A percentile compares a stretch with the other conserved stretches of the same genome.
phyloP scores from a whole-genome alignment of 2,113 vertebrate genomes.

The Canis aureus region DNA sequence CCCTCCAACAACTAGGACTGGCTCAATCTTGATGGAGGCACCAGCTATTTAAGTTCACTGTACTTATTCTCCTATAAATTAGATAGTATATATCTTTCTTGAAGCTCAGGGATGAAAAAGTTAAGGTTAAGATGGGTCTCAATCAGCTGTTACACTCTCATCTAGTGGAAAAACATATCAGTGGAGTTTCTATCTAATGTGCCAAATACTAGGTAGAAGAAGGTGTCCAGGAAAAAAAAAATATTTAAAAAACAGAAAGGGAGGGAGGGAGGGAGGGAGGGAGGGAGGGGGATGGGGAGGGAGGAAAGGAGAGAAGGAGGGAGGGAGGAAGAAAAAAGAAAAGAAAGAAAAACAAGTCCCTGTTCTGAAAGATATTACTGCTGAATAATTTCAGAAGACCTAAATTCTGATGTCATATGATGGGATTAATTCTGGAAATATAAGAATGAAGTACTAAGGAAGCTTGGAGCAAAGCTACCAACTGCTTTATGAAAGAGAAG shows the following conservation, averaged over 20 bases:
- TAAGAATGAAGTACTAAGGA: not conserved
- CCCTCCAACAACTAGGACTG: not conserved
- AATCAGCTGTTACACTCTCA: not conserved
- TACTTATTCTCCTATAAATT: not conserved
- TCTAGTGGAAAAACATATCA: not conserved
- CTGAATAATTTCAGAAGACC: not conserved
- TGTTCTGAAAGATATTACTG: not conserved
- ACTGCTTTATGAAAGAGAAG: not conserved
- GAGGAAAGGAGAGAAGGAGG: no score
- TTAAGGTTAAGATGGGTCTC: not conserved
- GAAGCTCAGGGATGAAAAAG: not conserved
- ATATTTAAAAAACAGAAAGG: rapidly evolving
- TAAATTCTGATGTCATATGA: not conserved
- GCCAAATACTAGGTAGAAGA: not conserved
- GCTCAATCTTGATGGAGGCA: not conserved
- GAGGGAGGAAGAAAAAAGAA: no score
- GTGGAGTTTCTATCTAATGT: no score
- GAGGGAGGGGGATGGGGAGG: rapidly evolving
- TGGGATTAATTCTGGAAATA: not conserved
- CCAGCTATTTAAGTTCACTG: not conserved
- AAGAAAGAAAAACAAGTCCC: not conserved
- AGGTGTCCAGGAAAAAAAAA: not conserved
- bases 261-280: no score
- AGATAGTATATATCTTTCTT: not conserved
- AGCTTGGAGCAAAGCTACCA: not conserved